Percentiles rank a stretch among this genome's conserved stretches.
phyloP scores from a whole-genome alignment of 2,113 vertebrate species.

The Dasyprocta punctata region DNA sequence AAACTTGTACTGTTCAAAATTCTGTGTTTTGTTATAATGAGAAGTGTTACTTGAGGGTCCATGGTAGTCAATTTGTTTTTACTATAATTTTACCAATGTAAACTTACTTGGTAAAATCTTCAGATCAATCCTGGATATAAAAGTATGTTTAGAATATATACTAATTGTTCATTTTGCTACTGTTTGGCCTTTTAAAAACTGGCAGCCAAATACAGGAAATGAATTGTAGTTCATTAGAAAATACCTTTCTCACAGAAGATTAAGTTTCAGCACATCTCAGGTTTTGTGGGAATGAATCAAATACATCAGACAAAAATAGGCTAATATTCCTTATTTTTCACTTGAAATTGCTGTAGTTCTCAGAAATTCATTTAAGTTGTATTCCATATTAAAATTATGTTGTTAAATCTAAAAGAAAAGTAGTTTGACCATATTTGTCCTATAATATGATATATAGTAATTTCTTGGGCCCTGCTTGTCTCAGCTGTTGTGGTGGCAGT shows the following conservation, averaged over 20 bases:
- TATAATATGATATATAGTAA: not conserved
- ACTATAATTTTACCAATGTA: constrained; percentile 56
- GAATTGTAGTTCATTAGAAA: constrained; percentile 77
- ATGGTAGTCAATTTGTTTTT: constrained; percentile 55
- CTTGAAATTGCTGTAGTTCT: constrained; percentile 54
- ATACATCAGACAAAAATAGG: constrained; percentile 58
- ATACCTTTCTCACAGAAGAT: constrained; percentile 76
- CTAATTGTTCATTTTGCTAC: constrained; percentile 53
- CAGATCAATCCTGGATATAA: constrained; percentile 44
- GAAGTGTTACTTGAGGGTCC: constrained; percentile 55
- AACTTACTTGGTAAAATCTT: constrained; percentile 43
- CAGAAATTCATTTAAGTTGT: constrained; percentile 42
- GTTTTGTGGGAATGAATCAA: constrained; percentile 76
- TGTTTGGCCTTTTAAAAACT: constrained; percentile 64
- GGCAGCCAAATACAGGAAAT: constrained; percentile 72
- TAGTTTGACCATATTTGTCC: constrained; percentile 26
- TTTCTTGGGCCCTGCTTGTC: not conserved
- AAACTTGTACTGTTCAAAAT: constrained; percentile 76
- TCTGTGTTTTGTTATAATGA: constrained; percentile 63
- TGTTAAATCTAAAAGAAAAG: constrained; percentile 44
- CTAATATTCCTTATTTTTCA: constrained; percentile 53
- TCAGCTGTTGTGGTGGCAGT: not conserved
- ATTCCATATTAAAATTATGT: not conserved
- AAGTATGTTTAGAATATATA: constrained; percentile 24
- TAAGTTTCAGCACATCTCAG: constrained; percentile 71